phyloP scores from a whole-genome alignment of 1,140 invertebrate genomes.

The Laodelphax striatellus region DNA sequence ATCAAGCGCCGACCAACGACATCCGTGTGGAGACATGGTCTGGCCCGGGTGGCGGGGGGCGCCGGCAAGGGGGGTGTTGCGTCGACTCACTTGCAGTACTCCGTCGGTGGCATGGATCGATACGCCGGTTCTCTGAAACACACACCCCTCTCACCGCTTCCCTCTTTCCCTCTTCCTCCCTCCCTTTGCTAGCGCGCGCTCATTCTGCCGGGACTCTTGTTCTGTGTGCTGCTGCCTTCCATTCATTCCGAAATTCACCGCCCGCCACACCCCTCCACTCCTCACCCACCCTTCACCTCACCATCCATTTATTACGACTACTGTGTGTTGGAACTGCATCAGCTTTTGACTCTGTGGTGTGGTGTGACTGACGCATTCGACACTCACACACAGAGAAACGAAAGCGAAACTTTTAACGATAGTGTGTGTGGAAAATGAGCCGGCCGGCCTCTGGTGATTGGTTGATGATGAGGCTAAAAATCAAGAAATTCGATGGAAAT shows the following conservation, averaged over 20 bases:
- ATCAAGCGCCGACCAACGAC: no score
- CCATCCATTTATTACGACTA: not conserved
- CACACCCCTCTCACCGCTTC: not conserved
- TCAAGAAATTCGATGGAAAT: no score
- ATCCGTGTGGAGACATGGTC: no score
- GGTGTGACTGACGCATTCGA: no score
- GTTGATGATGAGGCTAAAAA: no score
- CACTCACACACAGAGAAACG: no score
- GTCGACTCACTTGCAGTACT: constrained; percentile 23
- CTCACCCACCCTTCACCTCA: constrained; percentile 11
- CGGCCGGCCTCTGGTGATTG: no score
- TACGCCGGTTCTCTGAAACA: not conserved
- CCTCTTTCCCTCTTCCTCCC: constrained; percentile 2
- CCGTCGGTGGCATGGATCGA: constrained; percentile 3
- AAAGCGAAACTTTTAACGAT: no score
- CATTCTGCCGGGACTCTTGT: constrained; percentile 7
- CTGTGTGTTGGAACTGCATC: no score
- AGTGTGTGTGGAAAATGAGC: no score
- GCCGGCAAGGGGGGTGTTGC: constrained; percentile 15
- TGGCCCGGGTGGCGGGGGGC: constrained; percentile 8
- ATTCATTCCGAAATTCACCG: constrained; percentile 7
- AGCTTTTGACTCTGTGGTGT: no score
- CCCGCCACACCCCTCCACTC: constrained; percentile 7
- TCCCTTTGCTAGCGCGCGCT: not conserved
- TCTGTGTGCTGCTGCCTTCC: no score